Evolutionary conservation across 2,113 vertebrate genomes (phyloP), one percentile per base, ranked within the genome.

Genomic region (Peucedramus taeniatus): DNA sequence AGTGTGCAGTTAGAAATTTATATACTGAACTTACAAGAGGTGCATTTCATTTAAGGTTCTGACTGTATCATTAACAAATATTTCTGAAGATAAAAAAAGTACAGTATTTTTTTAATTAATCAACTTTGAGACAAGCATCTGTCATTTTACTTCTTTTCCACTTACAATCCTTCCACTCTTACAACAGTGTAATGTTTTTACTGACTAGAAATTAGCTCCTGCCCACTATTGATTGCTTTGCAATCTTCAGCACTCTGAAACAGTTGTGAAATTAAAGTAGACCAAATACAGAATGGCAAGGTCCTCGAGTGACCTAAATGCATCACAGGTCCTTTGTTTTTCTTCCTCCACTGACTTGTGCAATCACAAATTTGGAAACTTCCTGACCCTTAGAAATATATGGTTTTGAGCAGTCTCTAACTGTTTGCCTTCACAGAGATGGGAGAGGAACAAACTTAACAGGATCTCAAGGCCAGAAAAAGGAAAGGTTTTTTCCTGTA

Each of bases 401-500:
- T 63, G 45, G 66, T 5, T 74, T 49, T 65, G 35, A 87, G 9
- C 20, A 66, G n/a, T 26, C 3, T 74, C 20, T 75, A 40, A 21
- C 15, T 50, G 13, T 17, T 79, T 7, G 12, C 6, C 23, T 57
- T 81, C 22, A 35, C 10, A 39, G 16, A 51, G 16, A 71, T 51
- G 5, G 11, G 3, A 64, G 7, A 47, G 33, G 50, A 68, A 1
- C 1, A 82, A 66, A 71, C 1, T 10, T 68, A 26, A 2, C 3
- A 47, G 3, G 5, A 33, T 37, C 84, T 84, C 33, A 75, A 30
- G 5, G 7, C 5, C 5, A 54, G 60, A 49, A 74, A 4, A n/a
- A 78, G 5, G 7, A 50, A 68, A 35, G 1, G 0, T 3, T 42
- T 53, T n/a, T 49, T 45, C 9, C 5, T 26, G 5, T 2, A 18